These are phyloP conservation scores for Eurystomus gularis DNA, from an alignment of 2,113 vertebrate species.

Conservation along the genomic window DNA sequence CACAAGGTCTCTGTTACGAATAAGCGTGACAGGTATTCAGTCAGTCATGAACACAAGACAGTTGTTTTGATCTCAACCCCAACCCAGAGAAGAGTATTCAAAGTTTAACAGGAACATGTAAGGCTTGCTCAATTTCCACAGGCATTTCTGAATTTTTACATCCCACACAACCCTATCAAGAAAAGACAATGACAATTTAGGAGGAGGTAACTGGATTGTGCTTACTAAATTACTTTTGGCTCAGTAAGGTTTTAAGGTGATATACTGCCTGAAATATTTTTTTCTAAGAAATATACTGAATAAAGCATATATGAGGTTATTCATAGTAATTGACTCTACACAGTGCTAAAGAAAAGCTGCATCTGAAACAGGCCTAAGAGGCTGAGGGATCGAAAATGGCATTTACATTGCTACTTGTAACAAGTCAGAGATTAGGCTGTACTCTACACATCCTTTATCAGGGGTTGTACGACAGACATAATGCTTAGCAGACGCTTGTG, in stretches of 20 bases:
- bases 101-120: not conserved
- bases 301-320: not conserved
- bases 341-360: not conserved
- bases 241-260: not conserved
- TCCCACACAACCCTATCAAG: not conserved
- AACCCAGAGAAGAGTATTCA: not conserved
- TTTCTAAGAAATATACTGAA: not conserved
- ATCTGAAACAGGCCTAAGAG: not conserved
- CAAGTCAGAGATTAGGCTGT: not conserved
- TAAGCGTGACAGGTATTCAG: not conserved
- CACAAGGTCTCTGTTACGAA: not conserved
- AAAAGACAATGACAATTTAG: not conserved
- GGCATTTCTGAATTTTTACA: not conserved
- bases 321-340: not conserved
- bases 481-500: not conserved
- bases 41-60: not conserved
- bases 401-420: not conserved
- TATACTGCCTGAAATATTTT: not conserved
- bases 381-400: not conserved
- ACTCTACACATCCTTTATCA: not conserved
- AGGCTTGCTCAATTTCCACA: not conserved
- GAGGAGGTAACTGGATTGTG: not conserved
- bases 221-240: not conserved
- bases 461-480: fast-evolving
- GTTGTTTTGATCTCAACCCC: not conserved